phyloP scores from a whole-genome alignment of 2,797 vertebrate species.

The Chaetophractus vellerosus region DNA sequence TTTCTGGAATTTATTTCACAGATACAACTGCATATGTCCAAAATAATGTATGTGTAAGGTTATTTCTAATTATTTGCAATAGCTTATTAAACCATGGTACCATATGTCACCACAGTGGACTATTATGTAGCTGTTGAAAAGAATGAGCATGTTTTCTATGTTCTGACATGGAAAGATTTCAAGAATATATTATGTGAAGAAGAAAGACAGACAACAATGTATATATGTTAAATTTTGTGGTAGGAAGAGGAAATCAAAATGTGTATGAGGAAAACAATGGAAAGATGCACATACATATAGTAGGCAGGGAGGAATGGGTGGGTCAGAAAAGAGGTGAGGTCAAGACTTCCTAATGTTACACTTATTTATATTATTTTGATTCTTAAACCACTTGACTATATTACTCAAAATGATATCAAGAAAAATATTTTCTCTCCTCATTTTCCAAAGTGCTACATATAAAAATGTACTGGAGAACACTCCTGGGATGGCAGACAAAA shows the following conservation, averaged over 20 bases:
- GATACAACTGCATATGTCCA: neutral
- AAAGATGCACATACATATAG: too few species aligned
- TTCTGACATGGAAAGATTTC: neutral
- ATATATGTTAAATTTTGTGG: too few species aligned
- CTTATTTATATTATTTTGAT: too few species aligned
- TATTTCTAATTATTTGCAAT: neutral
- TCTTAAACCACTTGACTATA: too few species aligned
- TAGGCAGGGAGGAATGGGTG: neutral
- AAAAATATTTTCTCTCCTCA: too few species aligned
- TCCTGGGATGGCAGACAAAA: too few species aligned
- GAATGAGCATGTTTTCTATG: neutral
- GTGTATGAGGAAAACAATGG: neutral
- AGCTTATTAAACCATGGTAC: neutral
- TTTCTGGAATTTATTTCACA: conserved; percentile 18
- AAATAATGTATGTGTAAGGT: neutral
- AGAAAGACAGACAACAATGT: too few species aligned
- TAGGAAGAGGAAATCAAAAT: too few species aligned
- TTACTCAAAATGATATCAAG: neutral
- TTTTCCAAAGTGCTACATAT: neutral
- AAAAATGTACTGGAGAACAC: neutral
- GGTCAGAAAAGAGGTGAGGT: neutral
- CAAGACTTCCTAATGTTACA: neutral
- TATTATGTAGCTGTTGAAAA: neutral
- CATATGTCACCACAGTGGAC: too few species aligned
- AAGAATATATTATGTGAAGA: too few species aligned